Base-by-base conservation (phyloP, 2,113 vertebrate genomes). In the Crypturellus undulatus region DNA sequence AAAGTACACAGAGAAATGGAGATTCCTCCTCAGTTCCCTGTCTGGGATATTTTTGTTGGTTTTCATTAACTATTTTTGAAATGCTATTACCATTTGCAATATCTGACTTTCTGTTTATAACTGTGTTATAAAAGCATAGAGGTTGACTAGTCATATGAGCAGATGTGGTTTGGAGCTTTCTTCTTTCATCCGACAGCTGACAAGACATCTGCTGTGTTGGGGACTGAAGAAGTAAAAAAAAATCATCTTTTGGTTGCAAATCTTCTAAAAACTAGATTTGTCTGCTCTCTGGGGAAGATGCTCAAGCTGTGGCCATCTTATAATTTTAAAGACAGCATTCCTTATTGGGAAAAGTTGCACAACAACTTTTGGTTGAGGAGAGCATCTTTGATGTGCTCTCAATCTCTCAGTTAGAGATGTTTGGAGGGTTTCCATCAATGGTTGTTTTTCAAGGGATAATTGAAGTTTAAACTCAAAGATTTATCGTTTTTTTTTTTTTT, bases 371-470 rank as follows among this genome's bases (percentile, higher is more conserved):
- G 76, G 36, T 64, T 89, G 81, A 65, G 32, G 60, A 71, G 93
- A 96, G 95, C 89, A 56, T 94, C 81, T 72, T 22, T 92, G 93
- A 92, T 42, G 60, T 30, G 90, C 65, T 90, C 70, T 36, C 52
- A 8, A 32, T 6, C 10, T 87, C 70, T 69, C 34, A 1, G 58
- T 88, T 36, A 75, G 80, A 88, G 64, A 70, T 5, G 16, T 17
- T 79, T 95, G 95, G 92, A 90, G 47, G 26, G 2, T 12, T 90
- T 94, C 94, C 92, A 92, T 40, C 69, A 21, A 15, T 36, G 15
- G 24, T 18, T 88, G 51, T 32, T 90, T 90, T 43, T 81, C 58
- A 64, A 88, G 65, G 6, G n/a, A 88, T 18, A 36, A 67, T 3
- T 32, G n/a, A 38, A 93, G 24, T 22, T 60, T 40, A 7, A 52